Base-by-base conservation (phyloP, 2,888 invertebrate genomes). In the Dorcus parallelipipedus region DNA sequence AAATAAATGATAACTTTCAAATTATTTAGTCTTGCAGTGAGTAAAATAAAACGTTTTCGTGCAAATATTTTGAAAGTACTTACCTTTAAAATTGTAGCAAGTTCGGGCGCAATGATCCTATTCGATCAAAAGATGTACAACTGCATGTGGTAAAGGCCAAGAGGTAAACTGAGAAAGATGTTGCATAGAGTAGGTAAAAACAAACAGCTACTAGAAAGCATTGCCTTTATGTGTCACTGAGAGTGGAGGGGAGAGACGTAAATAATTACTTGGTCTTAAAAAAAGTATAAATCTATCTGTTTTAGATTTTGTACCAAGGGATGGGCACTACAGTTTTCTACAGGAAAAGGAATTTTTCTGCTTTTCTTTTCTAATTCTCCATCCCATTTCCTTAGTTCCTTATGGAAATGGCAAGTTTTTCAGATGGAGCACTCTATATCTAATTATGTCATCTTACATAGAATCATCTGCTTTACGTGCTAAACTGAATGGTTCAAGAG, bases 101-200 rank as follows among this genome's bases (percentile, higher is more conserved):
- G 33, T 20, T 48, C 49, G 49, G 49, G 49, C 49, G 33, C 49
- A 49, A 49, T 49, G 49, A 38, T 20, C 49, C 49, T 49, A 49
- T 33, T 14, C 33, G n/a, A 49, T 49, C 33, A 26, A 14, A 14
- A 14, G 14, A 14, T 14, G 14, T 14, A 14, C 14, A 49, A 49
- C 38, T 33, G 33, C 49, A 33, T 38, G n/a, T 14, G 10, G 23
- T 38, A 4, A 49, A 49, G 8, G 33, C 7, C 2, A 17, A 10
- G 49, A 49, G 49, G 5, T 17, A 49, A 33, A 38, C 14, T 9
- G 38, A 17, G 5, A 26, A 26, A 49, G 33, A 49, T 17, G 38
- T 38, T 49, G 10, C n/a, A n/a, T 38, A 49, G 10, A 17, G 33
- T 10, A 9, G 26, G 8, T 49, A 49, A 49, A 33, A 49, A 49